Conservation (phyloP, 2,888 invertebrate species). For the Lottia gigantea region DNA sequence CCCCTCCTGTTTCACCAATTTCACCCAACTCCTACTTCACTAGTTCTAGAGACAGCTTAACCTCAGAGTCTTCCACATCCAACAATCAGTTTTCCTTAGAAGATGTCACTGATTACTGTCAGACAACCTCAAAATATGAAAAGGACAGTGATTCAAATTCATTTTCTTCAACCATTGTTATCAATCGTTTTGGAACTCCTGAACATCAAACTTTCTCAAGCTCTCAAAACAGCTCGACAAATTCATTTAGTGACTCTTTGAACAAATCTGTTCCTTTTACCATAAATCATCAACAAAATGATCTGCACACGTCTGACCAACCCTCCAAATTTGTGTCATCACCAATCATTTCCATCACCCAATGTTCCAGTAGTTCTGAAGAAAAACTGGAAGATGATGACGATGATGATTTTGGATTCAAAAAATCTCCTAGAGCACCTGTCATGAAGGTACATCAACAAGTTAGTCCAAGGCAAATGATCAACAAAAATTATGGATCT, state of each 20-base stretch:
- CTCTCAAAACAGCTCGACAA: neutral
- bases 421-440: constrained; percentile 2
- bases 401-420: constrained; percentile 12
- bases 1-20: constrained; percentile 51
- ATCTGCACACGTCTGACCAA: too few species aligned
- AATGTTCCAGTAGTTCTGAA: constrained; percentile 26
- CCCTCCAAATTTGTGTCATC: constrained; percentile 2
- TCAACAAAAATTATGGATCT: constrained; percentile 31
- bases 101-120: neutral
- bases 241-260: neutral
- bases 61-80: constrained; percentile 49
- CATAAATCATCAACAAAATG: neutral
- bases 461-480: neutral
- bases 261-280: neutral
- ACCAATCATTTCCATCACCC: constrained; percentile 26
- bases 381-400: constrained; percentile 32
- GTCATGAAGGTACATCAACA: neutral
- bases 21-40: constrained; percentile 44
- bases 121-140: neutral
- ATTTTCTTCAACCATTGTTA: neutral
- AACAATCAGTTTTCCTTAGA: constrained; percentile 15
- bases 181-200: neutral
- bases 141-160: constrained; percentile 5
- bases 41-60: constrained; percentile 52
- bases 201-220: neutral